phyloP scores from a whole-genome alignment of 2,113 vertebrate genomes.

The Arothron firmamentum region DNA sequence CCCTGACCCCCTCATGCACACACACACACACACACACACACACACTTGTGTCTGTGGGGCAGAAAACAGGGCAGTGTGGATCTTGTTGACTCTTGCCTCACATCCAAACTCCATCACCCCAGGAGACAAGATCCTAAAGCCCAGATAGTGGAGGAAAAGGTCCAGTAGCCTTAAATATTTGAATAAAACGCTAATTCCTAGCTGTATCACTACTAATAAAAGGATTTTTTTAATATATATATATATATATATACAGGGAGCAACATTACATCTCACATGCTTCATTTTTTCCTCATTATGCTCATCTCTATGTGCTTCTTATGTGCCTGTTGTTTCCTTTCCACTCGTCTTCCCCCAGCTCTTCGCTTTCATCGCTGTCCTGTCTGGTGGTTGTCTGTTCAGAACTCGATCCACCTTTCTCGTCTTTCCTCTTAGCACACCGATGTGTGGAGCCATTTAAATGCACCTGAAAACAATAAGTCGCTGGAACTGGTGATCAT shows the following conservation, averaged over 20 bases:
- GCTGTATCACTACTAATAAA: not conserved
- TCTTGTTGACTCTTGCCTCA: constrained; percentile 69
- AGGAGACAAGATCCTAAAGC: constrained; percentile 56
- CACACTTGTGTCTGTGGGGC: constrained; percentile 77
- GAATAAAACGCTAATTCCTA: constrained; percentile 32
- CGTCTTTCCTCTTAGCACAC: constrained; percentile 41
- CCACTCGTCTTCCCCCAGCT: constrained; percentile 39
- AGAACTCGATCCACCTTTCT: constrained; percentile 32
- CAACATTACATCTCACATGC: constrained; percentile 18
- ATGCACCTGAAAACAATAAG: constrained; percentile 44
- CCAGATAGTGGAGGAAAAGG: constrained; percentile 45
- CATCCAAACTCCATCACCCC: constrained; percentile 65
- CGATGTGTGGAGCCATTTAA: constrained; percentile 44
- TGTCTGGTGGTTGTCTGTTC: constrained; percentile 48
- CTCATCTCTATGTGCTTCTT: constrained; percentile 26
- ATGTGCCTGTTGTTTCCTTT: constrained; percentile 46
- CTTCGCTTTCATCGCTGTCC: constrained; percentile 58
- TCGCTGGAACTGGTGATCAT: not conserved
- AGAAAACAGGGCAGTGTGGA: constrained; percentile 66
- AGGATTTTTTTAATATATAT: no score
- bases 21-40: constrained; percentile 12
- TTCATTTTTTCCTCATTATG: constrained; percentile 28
- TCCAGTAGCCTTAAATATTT: constrained; percentile 50
- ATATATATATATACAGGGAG: constrained; percentile 45
- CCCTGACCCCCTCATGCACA: constrained; percentile 63